Base-by-base conservation (phyloP, 2,888 invertebrate genomes). In the Pyrocoelia pectoralis region DNA sequence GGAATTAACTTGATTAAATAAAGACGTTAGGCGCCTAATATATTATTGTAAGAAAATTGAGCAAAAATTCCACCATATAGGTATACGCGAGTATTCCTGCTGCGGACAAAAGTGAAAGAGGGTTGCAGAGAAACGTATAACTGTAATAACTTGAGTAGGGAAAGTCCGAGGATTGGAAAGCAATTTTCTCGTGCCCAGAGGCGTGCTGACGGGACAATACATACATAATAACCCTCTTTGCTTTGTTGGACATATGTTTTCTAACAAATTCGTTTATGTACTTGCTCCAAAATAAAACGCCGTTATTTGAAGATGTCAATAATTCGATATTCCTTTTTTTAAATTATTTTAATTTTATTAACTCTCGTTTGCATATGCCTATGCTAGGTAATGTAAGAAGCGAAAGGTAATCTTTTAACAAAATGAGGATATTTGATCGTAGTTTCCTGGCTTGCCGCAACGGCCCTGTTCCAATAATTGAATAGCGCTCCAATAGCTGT, bases 401-500 rank as follows among this genome's bases (percentile, higher is more conserved):
- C 19, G 19, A 40, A 40, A 33, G 24, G 50, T 65, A 72, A 72
- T 72, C 69, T 70, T 61, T 64, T 57, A 68, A 69, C 63, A 66
- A 69, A 70, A 70, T 68, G 68, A 66, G 72, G 76, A 77, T 77
- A 76, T 77, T 77, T 77, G 78, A 77, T 77, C 75, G 77, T 74
- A 76, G 77, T 77, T 77, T 74, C 75, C 75, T 74, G 76, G 76
- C 75, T 74, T 75, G 77, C 79, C 79, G 77, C 79, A 79, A 77
- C 75, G 79, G 79, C 79, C 80, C 81, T 79, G 80, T 81, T 81
- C 81, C 82, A 80, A 81, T 81, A 82, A 81, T 82, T 82, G 81
- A 82, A 82, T 82, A 79, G 81, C 80, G 80, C 81, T 81, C 81
- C 81, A 80, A 82, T 81, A 81, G 81, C 81, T 77, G 80, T 81